phyloP scores from a whole-genome alignment of 2,888 invertebrate species.

The Orchesellides sinensis region DNA sequence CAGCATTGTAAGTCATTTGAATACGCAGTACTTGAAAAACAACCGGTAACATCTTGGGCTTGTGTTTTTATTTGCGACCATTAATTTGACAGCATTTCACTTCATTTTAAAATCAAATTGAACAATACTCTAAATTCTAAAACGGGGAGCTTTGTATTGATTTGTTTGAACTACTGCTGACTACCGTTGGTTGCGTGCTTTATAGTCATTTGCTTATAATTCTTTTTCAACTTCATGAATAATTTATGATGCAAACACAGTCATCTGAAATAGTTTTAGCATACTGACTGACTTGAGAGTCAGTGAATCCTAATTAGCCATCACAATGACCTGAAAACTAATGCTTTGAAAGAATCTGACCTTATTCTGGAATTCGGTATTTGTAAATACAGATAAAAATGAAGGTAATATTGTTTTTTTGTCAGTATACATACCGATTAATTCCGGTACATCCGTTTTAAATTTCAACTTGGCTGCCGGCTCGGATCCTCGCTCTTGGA shows the following conservation, averaged over 20 bases:
- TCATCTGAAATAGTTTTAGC: too few relatives aligned
- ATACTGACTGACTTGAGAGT: neutral
- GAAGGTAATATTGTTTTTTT: neutral
- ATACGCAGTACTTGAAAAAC: neutral
- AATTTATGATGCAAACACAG: too few relatives aligned
- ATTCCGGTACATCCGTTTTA: constrained; percentile 58
- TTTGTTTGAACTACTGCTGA: too few relatives aligned
- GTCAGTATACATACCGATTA: constrained; percentile 45
- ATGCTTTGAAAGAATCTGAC: too few relatives aligned
- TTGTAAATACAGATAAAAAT: neutral
- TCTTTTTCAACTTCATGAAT: too few relatives aligned
- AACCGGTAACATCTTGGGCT: constrained; percentile 48
- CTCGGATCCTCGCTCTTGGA: constrained; percentile 66
- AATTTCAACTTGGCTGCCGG: constrained; percentile 60
- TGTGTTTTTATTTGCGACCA: neutral
- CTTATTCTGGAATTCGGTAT: neutral
- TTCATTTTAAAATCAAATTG: constrained; percentile 42
- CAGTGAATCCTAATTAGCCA: neutral
- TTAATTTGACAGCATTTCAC: constrained; percentile 20
- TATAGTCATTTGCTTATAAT: too few relatives aligned
- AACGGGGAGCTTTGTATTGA: too few relatives aligned
- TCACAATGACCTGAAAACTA: neutral
- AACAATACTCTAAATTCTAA: too few relatives aligned
- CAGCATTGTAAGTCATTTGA: constrained; percentile 80
- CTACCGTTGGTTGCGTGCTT: constrained; percentile 11